Base-by-base conservation (phyloP, 2,113 vertebrate species). In the Crotalus helleri region DNA sequence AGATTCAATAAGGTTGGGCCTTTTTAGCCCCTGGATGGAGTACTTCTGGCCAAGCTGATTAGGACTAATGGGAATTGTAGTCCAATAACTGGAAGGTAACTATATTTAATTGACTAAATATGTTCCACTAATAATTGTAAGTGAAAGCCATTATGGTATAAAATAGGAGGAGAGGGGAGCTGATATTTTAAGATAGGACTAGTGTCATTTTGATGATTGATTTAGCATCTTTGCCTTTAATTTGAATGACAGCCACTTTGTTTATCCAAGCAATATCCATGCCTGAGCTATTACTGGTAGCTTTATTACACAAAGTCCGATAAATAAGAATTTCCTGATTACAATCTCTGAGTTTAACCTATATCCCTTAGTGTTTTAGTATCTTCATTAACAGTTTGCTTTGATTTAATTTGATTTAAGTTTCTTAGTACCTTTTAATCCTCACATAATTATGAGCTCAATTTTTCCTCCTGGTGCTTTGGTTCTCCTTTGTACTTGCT, bases 301-400 rank as follows among this genome's bases (percentile, higher is more conserved):
- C 46, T 87, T 54, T 57, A 81, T 46, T 87, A 54, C 19, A 74
- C 54, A 6, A 58, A 58, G 39, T 85, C 23, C 49, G 5, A 81
- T 55, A 69, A 69, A 33, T 69, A 69, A 69, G 53, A 44, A 19
- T 49, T 58, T 93, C 55, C 55, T 85, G 88, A 49, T 74, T 89
- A 10, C 61, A 89, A 81, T 92, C 15, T 61, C 61, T 26, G n/a
- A 61, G 46, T 90, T 90, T 90, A 90, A 85, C 69, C 55, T 86
- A 93, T 61, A 90, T 93, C 57, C 87, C 88, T 88, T 24, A 54
- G 55, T 85, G 92, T 59, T 51, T 90, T 61, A 64, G 89, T 90
- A 53, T 81, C 58, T 93, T 93, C 90, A 90, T 93, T 90, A 93
- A 90, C 46, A 86, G 57, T 90, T 51, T 93, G 69, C 74, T 90